A percentile compares a stretch with the other conserved stretches of the same genome.
These are phyloP conservation scores for Corydoras maculifer DNA, from an alignment of 2,113 vertebrate species.

Conservation along the genomic window DNA sequence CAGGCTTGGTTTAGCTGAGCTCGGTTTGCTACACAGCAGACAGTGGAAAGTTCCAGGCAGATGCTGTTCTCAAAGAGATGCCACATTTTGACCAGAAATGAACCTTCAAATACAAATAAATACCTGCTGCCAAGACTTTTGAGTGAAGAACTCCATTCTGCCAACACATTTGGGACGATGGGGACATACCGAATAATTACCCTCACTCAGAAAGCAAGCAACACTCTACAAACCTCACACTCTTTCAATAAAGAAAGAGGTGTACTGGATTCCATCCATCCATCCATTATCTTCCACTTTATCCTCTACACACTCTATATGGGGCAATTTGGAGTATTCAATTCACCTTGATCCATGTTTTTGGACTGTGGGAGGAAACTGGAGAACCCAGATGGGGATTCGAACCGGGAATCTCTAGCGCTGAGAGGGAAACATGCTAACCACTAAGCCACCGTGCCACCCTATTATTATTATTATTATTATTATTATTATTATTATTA, in stretches of 20 bases:
- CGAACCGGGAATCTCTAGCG: too few species aligned
- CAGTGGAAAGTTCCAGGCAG: conserved; percentile 48
- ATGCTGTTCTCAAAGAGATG: conserved; percentile 35
- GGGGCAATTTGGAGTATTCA: too few species aligned
- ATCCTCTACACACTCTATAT: too few species aligned
- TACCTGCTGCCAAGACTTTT: conserved; percentile 30
- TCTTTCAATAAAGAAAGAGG: background rate
- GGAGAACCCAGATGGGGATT: too few species aligned
- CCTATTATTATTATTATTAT: too few species aligned
- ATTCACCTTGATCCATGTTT: too few species aligned
- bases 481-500: too few species aligned
- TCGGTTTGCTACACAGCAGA: conserved; percentile 41
- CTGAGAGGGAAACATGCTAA: too few species aligned
- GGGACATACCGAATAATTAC: conserved; percentile 24
- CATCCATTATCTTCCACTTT: too few species aligned
- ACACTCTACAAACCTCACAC: background rate
- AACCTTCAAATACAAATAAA: conserved; percentile 39
- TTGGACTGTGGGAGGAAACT: too few species aligned
- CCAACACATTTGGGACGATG: conserved; percentile 3
- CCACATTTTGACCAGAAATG: conserved; percentile 40
- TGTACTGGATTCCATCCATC: conserved; percentile 8
- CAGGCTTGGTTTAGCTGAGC: conserved; percentile 37
- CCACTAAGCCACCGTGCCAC: too few species aligned
- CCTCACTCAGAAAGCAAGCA: conserved; percentile 30
- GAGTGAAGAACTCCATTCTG: conserved; percentile 24